These are phyloP conservation scores for Saimiri boliviensis DNA, from an alignment of 2,113 vertebrate genomes.

Conservation along the genomic window DNA sequence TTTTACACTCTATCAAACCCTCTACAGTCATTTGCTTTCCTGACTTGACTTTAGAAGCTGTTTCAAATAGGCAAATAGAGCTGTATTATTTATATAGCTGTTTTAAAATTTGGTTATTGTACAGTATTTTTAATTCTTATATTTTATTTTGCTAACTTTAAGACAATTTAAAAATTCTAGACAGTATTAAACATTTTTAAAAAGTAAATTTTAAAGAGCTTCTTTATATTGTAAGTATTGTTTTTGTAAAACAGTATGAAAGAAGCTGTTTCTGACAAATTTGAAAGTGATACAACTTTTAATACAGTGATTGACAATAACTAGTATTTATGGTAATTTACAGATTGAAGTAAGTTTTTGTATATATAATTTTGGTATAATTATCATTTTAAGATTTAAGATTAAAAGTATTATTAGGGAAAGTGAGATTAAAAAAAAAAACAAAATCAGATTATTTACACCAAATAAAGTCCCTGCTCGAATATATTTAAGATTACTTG, in stretches of 20 bases:
- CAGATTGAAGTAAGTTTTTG: background rate
- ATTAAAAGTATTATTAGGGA: background rate
- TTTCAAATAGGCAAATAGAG: conserved; percentile 21
- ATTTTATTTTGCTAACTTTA: conserved; percentile 32
- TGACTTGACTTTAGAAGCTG: conserved; percentile 39
- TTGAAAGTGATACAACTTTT: conserved; percentile 33
- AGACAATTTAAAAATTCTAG: background rate
- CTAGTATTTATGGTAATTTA: background rate
- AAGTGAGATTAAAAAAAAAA: background rate
- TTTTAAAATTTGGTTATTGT: conserved; percentile 31
- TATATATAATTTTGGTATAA: background rate
- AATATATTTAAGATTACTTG: conserved; percentile 28
- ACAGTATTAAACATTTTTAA: background rate
- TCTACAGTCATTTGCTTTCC: conserved; percentile 64
- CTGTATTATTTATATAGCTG: background rate
- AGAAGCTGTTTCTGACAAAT: conserved; percentile 22
- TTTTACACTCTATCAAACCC: conserved; percentile 63
- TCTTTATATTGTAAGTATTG: background rate
- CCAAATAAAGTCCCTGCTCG: background rate
- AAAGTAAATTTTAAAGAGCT: background rate
- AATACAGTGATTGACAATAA: background rate
- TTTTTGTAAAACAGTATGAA: background rate
- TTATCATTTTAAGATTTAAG: conserved; percentile 3
- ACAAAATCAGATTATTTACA: background rate
- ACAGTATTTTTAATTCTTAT: conserved; percentile 27